A percentile compares a stretch with the other conserved stretches of the same genome.
phyloP scores from a whole-genome alignment of 2,888 invertebrate genomes.

The Sphaeridia pumilis region DNA sequence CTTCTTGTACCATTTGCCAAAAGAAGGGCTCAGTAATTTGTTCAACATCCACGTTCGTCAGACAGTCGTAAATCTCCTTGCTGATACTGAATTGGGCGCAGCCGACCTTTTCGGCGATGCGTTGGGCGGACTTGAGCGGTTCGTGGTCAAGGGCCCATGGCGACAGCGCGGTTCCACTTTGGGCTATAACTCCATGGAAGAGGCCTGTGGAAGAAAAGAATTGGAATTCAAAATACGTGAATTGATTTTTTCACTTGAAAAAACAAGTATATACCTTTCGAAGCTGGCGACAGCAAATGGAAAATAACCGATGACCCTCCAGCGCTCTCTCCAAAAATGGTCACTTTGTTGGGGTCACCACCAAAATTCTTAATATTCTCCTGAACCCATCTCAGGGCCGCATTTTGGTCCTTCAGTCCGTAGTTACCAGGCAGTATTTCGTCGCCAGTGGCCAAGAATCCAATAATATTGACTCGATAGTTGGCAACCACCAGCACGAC shows the following conservation, averaged over 20 bases:
- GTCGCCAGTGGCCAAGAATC: conserved; percentile 13
- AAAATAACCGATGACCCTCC: conserved; percentile 9
- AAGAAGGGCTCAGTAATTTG: background rate
- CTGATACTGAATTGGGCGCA: background rate
- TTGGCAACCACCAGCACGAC: conserved; percentile 11
- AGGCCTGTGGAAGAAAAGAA: conserved; percentile 14
- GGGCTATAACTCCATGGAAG: conserved; percentile 21
- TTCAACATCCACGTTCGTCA: background rate
- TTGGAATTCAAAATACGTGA: too few species aligned
- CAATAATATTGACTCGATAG: conserved; percentile 5
- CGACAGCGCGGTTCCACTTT: conserved; percentile 20
- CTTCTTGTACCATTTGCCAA: background rate
- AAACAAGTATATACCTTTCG: conserved; percentile 1
- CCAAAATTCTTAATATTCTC: conserved; percentile 12
- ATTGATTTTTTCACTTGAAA: too few species aligned
- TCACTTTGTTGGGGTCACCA: conserved; percentile 10
- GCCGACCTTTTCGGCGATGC: background rate
- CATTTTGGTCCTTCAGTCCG: conserved; percentile 13
- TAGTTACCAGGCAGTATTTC: conserved; percentile 9
- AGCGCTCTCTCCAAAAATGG: conserved; percentile 9
- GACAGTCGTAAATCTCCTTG: conserved; percentile 3
- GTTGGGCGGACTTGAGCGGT: conserved; percentile 5
- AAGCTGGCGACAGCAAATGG: conserved; percentile 4
- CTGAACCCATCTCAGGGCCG: conserved; percentile 10
- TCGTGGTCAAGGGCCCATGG: conserved; percentile 23